phyloP scores from a whole-genome alignment of 2,888 invertebrate species.

The Chalcis sispes region DNA sequence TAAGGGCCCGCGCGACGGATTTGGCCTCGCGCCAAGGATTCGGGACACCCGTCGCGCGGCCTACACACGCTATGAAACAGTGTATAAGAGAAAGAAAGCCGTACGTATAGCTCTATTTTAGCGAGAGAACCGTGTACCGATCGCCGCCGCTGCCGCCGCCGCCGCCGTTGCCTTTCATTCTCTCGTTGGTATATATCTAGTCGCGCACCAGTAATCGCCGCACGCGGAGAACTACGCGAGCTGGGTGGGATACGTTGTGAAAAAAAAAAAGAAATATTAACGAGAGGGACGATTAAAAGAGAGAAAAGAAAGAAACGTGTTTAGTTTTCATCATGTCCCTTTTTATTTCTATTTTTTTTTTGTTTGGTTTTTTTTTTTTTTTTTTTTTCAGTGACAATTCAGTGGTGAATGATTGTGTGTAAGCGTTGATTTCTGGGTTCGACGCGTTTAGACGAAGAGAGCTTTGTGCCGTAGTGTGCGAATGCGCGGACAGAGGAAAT shows the following conservation, averaged over 20 bases:
- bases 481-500: neutral
- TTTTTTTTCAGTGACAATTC: neutral
- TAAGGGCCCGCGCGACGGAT: conserved; percentile 4
- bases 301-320: too few species aligned
- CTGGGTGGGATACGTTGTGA: too few species aligned
- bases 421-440: neutral
- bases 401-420: neutral
- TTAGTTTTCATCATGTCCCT: too few species aligned
- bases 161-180: too few species aligned
- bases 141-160: neutral
- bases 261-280: neutral
- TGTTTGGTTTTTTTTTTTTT: neutral
- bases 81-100: too few species aligned
- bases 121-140: too few species aligned
- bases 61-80: too few species aligned
- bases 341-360: too few species aligned
- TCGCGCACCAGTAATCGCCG: conserved; percentile 55
- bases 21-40: conserved; percentile 18
- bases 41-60: conserved; percentile 1
- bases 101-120: neutral
- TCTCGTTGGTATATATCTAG: conserved; percentile 19
- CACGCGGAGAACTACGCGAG: conserved; percentile 40
- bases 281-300: neutral
- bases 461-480: neutral
- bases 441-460: too few species aligned